A percentile compares a stretch with the other conserved stretches of the same genome.
Conservation (phyloP, 2,113 vertebrate genomes). For the Smithornis capensis region DNA sequence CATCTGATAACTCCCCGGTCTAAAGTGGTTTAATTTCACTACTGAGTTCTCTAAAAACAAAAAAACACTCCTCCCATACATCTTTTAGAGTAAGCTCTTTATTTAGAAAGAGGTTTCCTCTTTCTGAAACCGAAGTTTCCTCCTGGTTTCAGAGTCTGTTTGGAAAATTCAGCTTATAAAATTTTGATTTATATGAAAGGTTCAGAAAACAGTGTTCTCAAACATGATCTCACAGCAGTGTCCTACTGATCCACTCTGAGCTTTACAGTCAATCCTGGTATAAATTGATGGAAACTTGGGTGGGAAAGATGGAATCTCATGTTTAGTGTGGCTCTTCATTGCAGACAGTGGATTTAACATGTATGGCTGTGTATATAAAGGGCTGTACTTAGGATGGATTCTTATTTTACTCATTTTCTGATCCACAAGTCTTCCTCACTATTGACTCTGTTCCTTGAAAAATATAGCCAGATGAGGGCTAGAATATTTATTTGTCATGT, state of each 20-base stretch:
- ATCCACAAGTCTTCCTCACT: neutral
- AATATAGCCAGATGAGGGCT: neutral
- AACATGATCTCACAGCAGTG: fast-evolving
- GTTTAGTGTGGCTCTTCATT: neutral
- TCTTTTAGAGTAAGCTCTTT: neutral
- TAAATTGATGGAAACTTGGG: neutral
- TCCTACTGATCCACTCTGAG: neutral
- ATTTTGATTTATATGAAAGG: neutral
- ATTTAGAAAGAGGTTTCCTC: too few species aligned
- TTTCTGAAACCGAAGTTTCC: too few species aligned
- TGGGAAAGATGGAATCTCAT: neutral
- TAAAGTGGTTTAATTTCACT: neutral
- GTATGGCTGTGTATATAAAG: neutral
- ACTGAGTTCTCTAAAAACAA: neutral
- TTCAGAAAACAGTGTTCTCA: neutral
- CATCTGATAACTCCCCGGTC: fast-evolving
- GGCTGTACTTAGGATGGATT: neutral
- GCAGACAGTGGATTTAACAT: neutral
- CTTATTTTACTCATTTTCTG: neutral
- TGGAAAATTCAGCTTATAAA: neutral
- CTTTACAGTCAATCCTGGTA: neutral
- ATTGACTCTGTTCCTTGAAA: neutral
- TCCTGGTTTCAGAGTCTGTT: neutral
- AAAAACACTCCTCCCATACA: fast-evolving
- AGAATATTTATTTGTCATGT: neutral